Evolutionary conservation across 2,888 invertebrate genomes (phyloP).

Genomic region (Eupithecia exiguata): DNA sequence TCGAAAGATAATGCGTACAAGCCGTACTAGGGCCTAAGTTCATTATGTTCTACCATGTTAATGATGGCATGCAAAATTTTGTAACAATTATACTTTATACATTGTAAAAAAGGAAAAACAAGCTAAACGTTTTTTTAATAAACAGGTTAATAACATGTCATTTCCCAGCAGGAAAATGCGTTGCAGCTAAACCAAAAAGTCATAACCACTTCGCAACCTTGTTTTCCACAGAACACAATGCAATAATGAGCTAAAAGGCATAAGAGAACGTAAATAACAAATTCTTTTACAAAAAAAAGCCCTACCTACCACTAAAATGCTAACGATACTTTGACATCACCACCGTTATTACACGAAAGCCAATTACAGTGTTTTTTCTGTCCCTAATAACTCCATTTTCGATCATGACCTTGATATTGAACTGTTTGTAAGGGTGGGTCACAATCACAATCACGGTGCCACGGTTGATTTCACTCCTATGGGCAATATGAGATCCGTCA

Average conservation of each 20-base stretch:
- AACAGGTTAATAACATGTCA: too few relatives aligned
- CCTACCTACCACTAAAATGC: background rate
- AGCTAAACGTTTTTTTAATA: too few relatives aligned
- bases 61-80: too few relatives aligned
- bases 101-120: too few relatives aligned
- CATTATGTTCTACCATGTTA: too few relatives aligned
- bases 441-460: constrained; percentile 23
- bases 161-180: background rate
- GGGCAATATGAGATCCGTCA: constrained; percentile 7
- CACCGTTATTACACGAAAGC: background rate
- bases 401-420: constrained; percentile 29
- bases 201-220: background rate
- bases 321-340: background rate
- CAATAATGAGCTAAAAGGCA: background rate
- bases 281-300: background rate
- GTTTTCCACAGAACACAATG: background rate
- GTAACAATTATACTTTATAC: too few relatives aligned
- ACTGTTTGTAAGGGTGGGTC: constrained; percentile 14
- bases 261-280: background rate
- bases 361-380: constrained; percentile 2
- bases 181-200: too few relatives aligned
- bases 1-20: too few relatives aligned
- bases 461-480: constrained; percentile 17
- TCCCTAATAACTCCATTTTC: constrained; percentile 5
- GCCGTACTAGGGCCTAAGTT: too few relatives aligned